Evolutionary conservation across 2,797 vertebrate species (phyloP), one percentile per base, ranked within the genome.

Genomic region (Octomys mimax): DNA sequence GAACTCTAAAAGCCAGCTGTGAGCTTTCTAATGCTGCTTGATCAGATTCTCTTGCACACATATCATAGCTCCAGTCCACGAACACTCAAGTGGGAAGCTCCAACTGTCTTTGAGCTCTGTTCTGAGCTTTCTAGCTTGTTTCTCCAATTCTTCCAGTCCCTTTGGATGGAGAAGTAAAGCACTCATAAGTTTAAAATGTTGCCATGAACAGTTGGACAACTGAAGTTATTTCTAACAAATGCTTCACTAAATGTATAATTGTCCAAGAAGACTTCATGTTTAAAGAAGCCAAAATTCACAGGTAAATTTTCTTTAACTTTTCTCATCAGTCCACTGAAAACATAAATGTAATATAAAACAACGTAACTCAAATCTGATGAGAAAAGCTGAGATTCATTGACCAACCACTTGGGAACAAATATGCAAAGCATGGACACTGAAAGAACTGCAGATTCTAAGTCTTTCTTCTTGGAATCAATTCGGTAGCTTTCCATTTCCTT

Each of bases 271-370:
- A 96, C 59, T 87, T 87, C 57, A 64, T 89, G 77, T 96, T 87
- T 89, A 89, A 79, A 87, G 33, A 91, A 94, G 42, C 26, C 75
- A 68, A 31, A 73, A 84, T 64, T 80, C 39, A 10, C 22, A 80
- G 54, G n/a, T n/a, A 91, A 42, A 5, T 79, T 16, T 85, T 49
- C 16, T 87, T 90, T 90, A 62, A 78, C 39, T 92, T 95, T 96
- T 94, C 33, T 84, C 91, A 92, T 82, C 78, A 90, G 81, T 89
- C 89, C 73, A 95, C 96, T 92, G 81, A 26, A 92, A 96, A 96
- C 39, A 94, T 0, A 95, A 89, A 93, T 71, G 36, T 85, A 93
- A 64, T 5, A 2, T 4, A 52, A 92, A 92, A 92, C 26, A 92
- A 59, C 6, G 62, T 68, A 52, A 93, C 36, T 62, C 59, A 59